Evolutionary conservation across 2,888 invertebrate species (phyloP).

Genomic region (Fragum sueziense): DNA sequence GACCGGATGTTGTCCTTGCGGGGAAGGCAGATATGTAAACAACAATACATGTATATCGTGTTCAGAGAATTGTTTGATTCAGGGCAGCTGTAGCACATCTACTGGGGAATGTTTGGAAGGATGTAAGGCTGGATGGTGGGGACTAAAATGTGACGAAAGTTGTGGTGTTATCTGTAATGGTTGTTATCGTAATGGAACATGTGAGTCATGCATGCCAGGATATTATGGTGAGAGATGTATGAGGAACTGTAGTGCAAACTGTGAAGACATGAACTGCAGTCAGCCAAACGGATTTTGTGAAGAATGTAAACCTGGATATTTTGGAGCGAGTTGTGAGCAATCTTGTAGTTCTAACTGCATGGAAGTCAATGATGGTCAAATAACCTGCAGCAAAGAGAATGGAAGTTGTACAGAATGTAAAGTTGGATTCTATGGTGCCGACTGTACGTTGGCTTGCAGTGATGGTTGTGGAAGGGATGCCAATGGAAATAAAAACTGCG

Average conservation of each 20-base stretch:
- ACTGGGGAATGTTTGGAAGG: not conserved
- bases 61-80: not conserved
- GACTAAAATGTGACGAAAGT: not conserved
- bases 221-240: too few relatives aligned
- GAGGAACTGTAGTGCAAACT: too few relatives aligned
- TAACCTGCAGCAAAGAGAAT: not conserved
- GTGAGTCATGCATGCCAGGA: not conserved
- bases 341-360: not conserved
- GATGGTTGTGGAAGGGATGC: not conserved
- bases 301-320: too few relatives aligned
- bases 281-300: too few relatives aligned
- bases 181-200: not conserved
- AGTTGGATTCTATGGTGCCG: not conserved
- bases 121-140: not conserved
- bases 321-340: too few relatives aligned
- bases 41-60: not conserved
- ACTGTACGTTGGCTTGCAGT: not conserved
- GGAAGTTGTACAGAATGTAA: not conserved
- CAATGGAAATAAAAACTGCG: not conserved
- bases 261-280: too few relatives aligned
- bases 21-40: not conserved
- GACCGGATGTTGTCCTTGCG: not conserved
- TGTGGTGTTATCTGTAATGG: not conserved
- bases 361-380: not conserved
- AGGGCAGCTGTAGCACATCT: not conserved